Evolutionary conservation across 2,888 invertebrate species (phyloP).

Genomic region (Dicyrtoma fusca): DNA sequence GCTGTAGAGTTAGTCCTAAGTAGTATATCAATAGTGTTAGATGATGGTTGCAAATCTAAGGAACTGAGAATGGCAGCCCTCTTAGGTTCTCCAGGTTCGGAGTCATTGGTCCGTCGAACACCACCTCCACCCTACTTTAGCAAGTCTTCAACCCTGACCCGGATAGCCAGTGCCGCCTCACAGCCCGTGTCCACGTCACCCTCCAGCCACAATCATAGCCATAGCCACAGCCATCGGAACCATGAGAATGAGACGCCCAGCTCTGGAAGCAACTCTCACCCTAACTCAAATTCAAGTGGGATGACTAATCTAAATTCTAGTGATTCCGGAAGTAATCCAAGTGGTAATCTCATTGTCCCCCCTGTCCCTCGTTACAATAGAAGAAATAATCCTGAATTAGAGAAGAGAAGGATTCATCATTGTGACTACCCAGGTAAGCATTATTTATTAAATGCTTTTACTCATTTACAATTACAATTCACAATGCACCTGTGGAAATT

Average conservation of each 20-base stretch:
- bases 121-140: conserved; percentile 79
- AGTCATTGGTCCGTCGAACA: conserved; percentile 68
- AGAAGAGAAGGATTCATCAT: conserved; percentile 93
- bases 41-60: conserved; percentile 26
- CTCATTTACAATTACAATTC: conserved; percentile 5
- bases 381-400: conserved; percentile 93
- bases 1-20: no score
- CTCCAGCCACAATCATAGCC: conserved; percentile 17
- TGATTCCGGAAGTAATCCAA: conserved; percentile 34
- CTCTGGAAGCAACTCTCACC: conserved; percentile 20
- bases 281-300: conserved; percentile 1
- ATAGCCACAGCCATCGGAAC: not conserved
- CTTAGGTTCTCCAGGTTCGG: conserved; percentile 62
- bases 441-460: not conserved
- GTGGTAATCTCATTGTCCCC: conserved; percentile 24
- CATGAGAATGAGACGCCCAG: no score
- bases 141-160: conserved; percentile 59
- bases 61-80: conserved; percentile 38
- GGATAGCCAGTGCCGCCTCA: not conserved
- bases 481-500: not conserved
- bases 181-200: conserved; percentile 2
- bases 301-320: conserved; percentile 33
- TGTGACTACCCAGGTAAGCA: conserved; percentile 87
- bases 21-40: no score
- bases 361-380: conserved; percentile 70